Percentiles rank a stretch among this genome's conserved stretches.
phyloP scores from a whole-genome alignment of 2,113 vertebrate species.

The Delphinapterus leucas region DNA sequence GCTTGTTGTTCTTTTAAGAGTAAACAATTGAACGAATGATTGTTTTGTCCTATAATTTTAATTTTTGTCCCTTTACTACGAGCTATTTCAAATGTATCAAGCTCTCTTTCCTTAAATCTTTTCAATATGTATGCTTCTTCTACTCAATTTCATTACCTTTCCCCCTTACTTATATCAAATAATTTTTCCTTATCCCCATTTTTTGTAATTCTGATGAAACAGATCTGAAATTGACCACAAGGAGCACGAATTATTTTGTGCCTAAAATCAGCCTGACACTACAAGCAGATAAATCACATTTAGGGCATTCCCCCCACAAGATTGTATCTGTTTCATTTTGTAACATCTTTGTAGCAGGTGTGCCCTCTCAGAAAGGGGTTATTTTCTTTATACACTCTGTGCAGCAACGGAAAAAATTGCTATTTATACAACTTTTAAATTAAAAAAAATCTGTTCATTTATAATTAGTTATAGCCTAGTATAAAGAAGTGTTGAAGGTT shows the following conservation, averaged over 20 bases:
- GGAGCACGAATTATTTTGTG: neutral
- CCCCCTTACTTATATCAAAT: neutral
- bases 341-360: neutral
- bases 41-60: neutral
- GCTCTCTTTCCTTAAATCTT: neutral
- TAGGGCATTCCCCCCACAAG: neutral
- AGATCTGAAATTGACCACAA: neutral
- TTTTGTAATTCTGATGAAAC: neutral
- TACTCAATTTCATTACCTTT: neutral
- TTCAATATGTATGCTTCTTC: neutral
- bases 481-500: neutral
- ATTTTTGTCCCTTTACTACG: neutral
- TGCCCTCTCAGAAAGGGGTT: neutral
- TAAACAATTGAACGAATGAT: neutral
- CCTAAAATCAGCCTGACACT: neutral
- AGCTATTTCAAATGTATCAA: neutral
- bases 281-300: neutral
- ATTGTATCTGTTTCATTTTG: neutral
- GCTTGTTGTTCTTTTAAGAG: neutral
- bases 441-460: constrained; percentile 17
- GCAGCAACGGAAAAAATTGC: neutral
- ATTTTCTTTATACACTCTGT: neutral
- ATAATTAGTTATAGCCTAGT: constrained; percentile 30
- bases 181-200: neutral
- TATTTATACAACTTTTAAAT: constrained; percentile 6